phyloP scores from a whole-genome alignment of 2,888 invertebrate species.

The Lepetodrilus schrolli region DNA sequence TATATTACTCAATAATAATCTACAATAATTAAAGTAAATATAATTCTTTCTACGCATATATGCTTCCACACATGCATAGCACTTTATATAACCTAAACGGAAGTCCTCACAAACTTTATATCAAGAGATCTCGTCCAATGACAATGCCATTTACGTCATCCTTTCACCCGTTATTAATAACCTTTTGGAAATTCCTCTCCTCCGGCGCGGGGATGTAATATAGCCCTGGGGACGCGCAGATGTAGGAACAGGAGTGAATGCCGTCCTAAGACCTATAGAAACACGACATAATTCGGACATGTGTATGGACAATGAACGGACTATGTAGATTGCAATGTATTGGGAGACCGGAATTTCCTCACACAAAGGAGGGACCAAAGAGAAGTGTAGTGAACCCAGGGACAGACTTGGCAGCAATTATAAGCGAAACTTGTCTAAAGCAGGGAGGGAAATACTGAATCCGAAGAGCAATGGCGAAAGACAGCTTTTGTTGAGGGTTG shows the following conservation, averaged over 20 bases:
- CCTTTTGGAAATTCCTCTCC: not conserved
- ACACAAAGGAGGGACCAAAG: constrained; percentile 3
- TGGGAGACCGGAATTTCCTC: not conserved
- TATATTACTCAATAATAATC: too few relatives aligned
- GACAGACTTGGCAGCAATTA: constrained; percentile 7
- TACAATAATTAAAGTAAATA: too few relatives aligned
- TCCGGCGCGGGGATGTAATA: not conserved
- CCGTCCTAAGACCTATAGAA: constrained; percentile 10
- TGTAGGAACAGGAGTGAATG: not conserved
- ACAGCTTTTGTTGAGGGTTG: constrained; percentile 29
- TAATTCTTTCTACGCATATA: too few relatives aligned
- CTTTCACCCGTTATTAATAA: not conserved
- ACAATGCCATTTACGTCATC: not conserved
- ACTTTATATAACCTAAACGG: too few relatives aligned
- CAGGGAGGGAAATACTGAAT: not conserved
- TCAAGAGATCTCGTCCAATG: too few relatives aligned
- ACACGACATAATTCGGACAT: constrained; percentile 1
- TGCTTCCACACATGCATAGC: too few relatives aligned
- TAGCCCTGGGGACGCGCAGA: not conserved
- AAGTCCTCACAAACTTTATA: too few relatives aligned
- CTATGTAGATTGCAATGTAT: constrained; percentile 20
- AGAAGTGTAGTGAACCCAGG: not conserved
- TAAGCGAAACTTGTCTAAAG: constrained; percentile 7
- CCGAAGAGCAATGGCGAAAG: constrained; percentile 8
- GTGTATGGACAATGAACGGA: not conserved